phyloP scores from a whole-genome alignment of 2,113 vertebrate species.

The Syngnathus typhle region DNA sequence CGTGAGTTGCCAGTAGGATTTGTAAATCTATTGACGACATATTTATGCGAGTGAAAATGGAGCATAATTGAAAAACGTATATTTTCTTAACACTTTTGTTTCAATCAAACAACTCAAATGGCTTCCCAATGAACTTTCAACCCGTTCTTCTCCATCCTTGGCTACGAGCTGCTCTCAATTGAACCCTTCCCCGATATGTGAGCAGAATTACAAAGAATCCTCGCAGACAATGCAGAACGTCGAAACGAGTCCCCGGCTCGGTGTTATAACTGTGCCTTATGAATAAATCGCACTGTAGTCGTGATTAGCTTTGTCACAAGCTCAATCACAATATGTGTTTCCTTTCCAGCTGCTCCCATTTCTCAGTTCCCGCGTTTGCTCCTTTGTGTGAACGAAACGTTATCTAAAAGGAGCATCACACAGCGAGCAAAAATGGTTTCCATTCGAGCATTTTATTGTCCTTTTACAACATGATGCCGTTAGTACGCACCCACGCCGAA shows the following conservation, averaged over 20 bases:
- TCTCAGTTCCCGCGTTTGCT: constrained; percentile 19
- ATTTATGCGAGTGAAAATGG: background rate
- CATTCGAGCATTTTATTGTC: constrained; percentile 46
- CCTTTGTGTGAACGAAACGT: constrained; percentile 27
- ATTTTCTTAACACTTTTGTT: background rate
- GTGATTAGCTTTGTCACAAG: constrained; percentile 14
- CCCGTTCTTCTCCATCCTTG: background rate
- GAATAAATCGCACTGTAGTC: constrained; percentile 4
- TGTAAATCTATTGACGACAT: background rate
- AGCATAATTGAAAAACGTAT: background rate
- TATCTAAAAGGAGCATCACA: constrained; percentile 37
- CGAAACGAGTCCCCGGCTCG: background rate
- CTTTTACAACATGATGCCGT: constrained; percentile 46
- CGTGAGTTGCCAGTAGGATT: background rate
- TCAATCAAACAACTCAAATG: background rate
- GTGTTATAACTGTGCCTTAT: background rate
- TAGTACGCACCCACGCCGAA: constrained; percentile 22
- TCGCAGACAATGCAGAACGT: background rate
- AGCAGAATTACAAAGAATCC: background rate
- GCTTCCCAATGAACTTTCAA: background rate
- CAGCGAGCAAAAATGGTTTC: constrained; percentile 32
- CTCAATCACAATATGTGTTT: constrained; percentile 27
- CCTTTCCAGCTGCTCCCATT: constrained; percentile 14
- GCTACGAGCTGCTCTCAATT: background rate
- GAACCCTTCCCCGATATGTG: background rate